Base-by-base conservation (phyloP, 2,797 vertebrate species). In the Cygnus olor region DNA sequence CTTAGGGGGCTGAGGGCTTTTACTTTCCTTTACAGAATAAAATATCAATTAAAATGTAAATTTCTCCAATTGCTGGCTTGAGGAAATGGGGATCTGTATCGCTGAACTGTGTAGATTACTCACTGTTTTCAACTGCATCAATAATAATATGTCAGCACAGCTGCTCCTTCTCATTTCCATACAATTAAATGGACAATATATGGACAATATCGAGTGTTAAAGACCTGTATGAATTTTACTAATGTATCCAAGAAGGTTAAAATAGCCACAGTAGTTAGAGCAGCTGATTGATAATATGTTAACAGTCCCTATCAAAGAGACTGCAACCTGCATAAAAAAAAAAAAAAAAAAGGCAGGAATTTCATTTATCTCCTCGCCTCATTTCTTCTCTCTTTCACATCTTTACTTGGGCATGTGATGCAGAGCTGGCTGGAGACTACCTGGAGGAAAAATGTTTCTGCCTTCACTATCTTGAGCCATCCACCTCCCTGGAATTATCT, bases 11-110 rank as follows among this genome's bases (percentile, higher is more conserved):
- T 87, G 65, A 91, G 61, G 72, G 65, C 49, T 89, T 95, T 91
- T 89, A 58, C 95, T 96, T 94, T 94, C 66, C 58, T 88, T 93
- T 78, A 81, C 54, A 51, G 81, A 92, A 57, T 71, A 92, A 80
- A 88, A 44, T 78, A 83, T 58, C 76, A 89, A 83, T 96, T 95
- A 93, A 93, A 94, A 94, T 95, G 54, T 88, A 94, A 91, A 93
- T 93, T 87, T 88, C 38, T 85, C 64, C 3, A 9, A 36, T 47
- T 89, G 61, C 57, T 90, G 78, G 54, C 65, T 81, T 76, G 72
- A 79, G 54, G 76, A 88, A 72, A 40, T 21, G n/a, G 72, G 42
- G 54, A 78, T 83, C 28, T 47, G 45, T 89, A 7, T 87, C 93
- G 88, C 0, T 92, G 76, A 89, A 82, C 61, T 54, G 27, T 61